These are phyloP conservation scores for Corythornis madagascariensis DNA, from an alignment of 2,113 vertebrate genomes.

Conservation along the genomic window DNA sequence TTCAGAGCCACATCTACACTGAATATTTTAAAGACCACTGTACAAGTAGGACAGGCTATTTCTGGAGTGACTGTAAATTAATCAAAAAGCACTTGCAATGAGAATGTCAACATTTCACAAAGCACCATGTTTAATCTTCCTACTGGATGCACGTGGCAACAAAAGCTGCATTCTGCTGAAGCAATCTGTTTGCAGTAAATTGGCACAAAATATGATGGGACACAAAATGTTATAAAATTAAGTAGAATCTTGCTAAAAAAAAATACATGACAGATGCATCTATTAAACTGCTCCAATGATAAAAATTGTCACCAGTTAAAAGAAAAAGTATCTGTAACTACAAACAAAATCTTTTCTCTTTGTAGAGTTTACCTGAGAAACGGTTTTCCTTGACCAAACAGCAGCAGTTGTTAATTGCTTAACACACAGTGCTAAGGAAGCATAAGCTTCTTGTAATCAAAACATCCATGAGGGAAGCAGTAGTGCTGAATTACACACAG, in stretches of 20 bases:
- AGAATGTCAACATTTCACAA: fast-evolving
- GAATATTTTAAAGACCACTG: neutral
- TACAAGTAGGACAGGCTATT: neutral
- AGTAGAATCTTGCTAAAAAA: neutral
- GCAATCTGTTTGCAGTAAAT: neutral
- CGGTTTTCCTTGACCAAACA: neutral
- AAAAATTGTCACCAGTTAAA: neutral
- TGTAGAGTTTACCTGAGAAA: neutral
- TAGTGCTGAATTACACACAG: neutral
- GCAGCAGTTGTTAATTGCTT: neutral
- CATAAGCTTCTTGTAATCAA: neutral
- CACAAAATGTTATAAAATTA: neutral
- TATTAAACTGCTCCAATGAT: neutral
- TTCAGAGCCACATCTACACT: neutral
- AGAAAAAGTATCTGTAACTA: neutral
- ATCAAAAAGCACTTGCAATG: neutral
- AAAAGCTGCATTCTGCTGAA: neutral
- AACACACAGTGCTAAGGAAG: neutral
- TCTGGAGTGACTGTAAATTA: neutral
- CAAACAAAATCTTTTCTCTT: neutral
- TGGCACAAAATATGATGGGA: neutral
- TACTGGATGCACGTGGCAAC: fast-evolving
- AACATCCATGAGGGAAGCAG: neutral
- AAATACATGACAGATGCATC: neutral
- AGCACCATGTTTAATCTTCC: neutral